Base-by-base conservation (phyloP, 2,113 vertebrate genomes). In the Paramormyrops kingsleyae region DNA sequence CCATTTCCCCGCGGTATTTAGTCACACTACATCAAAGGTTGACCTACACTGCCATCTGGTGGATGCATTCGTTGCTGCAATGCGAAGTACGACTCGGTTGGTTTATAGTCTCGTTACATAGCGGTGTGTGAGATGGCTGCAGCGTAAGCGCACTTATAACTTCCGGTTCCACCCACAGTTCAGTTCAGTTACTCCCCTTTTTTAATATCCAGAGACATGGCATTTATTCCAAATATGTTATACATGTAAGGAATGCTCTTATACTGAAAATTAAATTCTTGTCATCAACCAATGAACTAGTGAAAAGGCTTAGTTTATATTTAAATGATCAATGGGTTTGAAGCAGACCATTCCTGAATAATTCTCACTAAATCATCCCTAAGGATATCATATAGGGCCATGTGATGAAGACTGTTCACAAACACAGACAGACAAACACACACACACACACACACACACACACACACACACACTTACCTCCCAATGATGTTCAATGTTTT, bases 381-480 rank as follows among this genome's bases (percentile, higher is more conserved):
- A 2, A 44, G 5, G 12, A 83, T 35, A 80, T 42, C 31, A 35
- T 4, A 13, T 6, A 31, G 15, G 10, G 52, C 1, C 83, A 86
- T 49, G 24, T 17, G 39, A 80, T 80, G 39, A 80, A 80, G 74
- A 80, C 2, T 80, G 35, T 1, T 80, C 21, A 13, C 42, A 49
- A 12, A 86, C 83, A 49, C 53, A 39, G 0, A 88, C 53, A 66
- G 13, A n/a, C 59, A 70, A 42, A 88, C 6, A 19, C 44, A 88
- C 6, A 31, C 19, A 47, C 56, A 88, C 31, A 62, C 52, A 42
- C 31, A 46, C 56, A 46, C 2, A 27, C 87, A 88, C 42, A 70
- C 62, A 52, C n/a, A 80, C 44, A 74, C n/a, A 53, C 85, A 87
- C 47, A 87, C 85, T 87, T 87, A 87, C 85, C 85, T 87, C 50